phyloP scores from a whole-genome alignment of 53 echinoderm and acorn worm genomes.

The Hippasteria phrygiana region DNA sequence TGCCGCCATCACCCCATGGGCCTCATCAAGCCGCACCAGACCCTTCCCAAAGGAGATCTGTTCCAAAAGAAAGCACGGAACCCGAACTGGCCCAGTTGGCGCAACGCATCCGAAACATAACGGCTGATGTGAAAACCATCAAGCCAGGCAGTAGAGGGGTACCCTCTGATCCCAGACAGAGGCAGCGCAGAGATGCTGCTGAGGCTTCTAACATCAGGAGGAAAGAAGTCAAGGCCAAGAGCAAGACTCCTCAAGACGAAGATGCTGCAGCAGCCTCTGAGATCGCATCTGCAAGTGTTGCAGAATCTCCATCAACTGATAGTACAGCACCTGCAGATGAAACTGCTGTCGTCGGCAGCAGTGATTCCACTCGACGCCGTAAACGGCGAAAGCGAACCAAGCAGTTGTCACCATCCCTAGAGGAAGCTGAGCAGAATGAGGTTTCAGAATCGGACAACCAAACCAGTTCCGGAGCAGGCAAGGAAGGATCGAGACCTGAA shows the following conservation, averaged over 20 bases:
- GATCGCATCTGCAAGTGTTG: background rate
- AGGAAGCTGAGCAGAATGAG: background rate
- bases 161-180: slow-evolving; percentile 15
- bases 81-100: slow-evolving; percentile 52
- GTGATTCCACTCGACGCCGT: slow-evolving; percentile 16
- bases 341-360: background rate
- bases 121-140: slow-evolving; percentile 41
- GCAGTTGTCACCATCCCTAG: slow-evolving; percentile 9
- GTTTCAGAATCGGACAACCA: background rate
- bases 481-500: background rate
- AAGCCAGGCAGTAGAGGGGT: slow-evolving; percentile 31
- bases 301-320: background rate
- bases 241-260: background rate
- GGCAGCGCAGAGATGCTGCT: slow-evolving; percentile 18
- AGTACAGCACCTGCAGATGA: slow-evolving; percentile 3
- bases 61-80: background rate
- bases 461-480: background rate
- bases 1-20: background rate
- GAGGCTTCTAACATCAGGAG: slow-evolving; percentile 1
- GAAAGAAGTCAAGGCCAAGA: slow-evolving; percentile 43
- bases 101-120: slow-evolving; percentile 48
- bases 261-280: background rate
- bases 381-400: slow-evolving; percentile 48
- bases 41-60: background rate
- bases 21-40: background rate